Conservation (phyloP, 2,797 vertebrate species). For the Acestrorhynchus altus region DNA sequence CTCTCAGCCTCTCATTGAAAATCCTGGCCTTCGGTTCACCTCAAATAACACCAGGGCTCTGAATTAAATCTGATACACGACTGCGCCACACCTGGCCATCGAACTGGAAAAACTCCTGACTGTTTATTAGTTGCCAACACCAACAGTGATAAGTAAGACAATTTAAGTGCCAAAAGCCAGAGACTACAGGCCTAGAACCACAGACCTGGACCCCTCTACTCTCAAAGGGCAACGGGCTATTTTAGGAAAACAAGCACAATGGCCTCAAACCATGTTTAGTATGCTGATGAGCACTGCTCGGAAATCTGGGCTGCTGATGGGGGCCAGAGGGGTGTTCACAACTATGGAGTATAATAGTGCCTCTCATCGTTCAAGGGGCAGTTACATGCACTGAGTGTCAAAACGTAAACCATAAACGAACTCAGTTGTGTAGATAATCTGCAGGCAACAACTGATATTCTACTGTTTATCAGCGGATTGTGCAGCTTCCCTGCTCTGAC, state of each 20-base stretch:
- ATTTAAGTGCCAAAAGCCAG: constrained; percentile 45
- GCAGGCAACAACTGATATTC: not conserved
- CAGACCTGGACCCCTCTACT: constrained; percentile 9
- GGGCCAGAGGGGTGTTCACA: not conserved
- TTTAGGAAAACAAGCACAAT: constrained; percentile 63
- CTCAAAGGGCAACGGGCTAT: constrained; percentile 49
- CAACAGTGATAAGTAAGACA: constrained; percentile 53
- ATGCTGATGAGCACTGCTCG: constrained; percentile 56
- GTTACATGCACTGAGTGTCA: not conserved
- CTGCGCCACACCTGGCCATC: constrained; percentile 40
- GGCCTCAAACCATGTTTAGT: constrained; percentile 61
- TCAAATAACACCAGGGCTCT: not conserved
- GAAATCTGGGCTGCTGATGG: constrained; percentile 40
- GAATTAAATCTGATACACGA: constrained; percentile 6
- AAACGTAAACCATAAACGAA: not conserved
- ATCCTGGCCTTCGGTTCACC: not conserved
- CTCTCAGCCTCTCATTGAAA: not conserved
- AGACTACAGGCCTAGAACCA: not conserved
- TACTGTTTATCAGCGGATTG: no score
- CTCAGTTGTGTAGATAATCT: not conserved
- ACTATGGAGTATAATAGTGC: not conserved
- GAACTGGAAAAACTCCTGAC: constrained; percentile 55
- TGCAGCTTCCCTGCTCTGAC: not conserved
- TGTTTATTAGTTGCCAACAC: constrained; percentile 33
- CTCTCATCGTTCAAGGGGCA: constrained; percentile 6